Conservation (phyloP, 2,888 invertebrate genomes). For the Corbicula japonica region DNA sequence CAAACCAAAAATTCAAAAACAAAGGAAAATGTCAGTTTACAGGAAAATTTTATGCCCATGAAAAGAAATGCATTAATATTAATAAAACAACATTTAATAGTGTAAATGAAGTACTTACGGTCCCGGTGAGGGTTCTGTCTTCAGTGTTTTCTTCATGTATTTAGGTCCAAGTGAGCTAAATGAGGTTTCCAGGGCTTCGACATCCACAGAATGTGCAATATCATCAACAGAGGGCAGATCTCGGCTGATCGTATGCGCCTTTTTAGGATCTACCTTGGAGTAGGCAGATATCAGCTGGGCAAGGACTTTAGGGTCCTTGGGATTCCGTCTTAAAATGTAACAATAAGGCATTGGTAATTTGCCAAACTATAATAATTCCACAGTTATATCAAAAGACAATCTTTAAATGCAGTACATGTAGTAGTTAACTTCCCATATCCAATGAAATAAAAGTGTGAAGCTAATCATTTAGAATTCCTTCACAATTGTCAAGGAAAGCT, state of each 20-base stretch:
- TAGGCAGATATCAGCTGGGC: slow-evolving; percentile 97
- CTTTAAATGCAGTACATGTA: too few relatives aligned
- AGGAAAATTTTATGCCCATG: background rate
- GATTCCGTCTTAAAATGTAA: too few relatives aligned
- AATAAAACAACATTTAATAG: background rate
- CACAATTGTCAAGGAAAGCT: too few relatives aligned
- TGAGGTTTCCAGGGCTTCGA: slow-evolving; percentile 93
- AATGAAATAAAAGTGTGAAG: too few relatives aligned
- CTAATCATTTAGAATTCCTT: too few relatives aligned
- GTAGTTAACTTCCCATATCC: too few relatives aligned
- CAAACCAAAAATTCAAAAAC: background rate
- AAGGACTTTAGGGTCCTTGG: slow-evolving; percentile 92
- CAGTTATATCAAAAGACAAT: too few relatives aligned
- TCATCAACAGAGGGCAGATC: slow-evolving; percentile 90
- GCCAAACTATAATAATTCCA: too few relatives aligned
- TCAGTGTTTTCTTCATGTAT: slow-evolving; percentile 91
- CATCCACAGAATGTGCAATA: slow-evolving; percentile 89
- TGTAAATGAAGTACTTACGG: slow-evolving; percentile 66
- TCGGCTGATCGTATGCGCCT: slow-evolving; percentile 91
- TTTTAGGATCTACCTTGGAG: slow-evolving; percentile 91
- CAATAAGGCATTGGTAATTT: too few relatives aligned
- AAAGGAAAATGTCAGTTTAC: background rate
- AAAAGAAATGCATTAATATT: background rate
- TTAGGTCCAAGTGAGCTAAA: slow-evolving; percentile 93
- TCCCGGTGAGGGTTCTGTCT: slow-evolving; percentile 81